Percentiles rank a stretch among this genome's conserved stretches.
Conservation (phyloP, 2,797 vertebrate species). For the Trematomus bernacchii region DNA sequence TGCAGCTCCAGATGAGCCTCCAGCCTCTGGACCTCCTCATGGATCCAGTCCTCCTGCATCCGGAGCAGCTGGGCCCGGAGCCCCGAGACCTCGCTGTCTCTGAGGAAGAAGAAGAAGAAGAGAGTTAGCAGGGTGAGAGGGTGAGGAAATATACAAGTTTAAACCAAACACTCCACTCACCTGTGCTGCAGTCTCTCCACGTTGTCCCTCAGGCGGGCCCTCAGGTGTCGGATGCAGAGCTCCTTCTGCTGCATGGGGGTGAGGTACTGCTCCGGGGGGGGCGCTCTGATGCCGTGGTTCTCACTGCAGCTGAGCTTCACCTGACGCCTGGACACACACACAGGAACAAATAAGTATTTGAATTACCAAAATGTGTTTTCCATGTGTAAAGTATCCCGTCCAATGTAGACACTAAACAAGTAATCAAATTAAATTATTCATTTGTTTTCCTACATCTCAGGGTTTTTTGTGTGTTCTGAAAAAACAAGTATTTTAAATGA, state of each 20-base stretch:
- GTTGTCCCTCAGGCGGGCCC: slow-evolving; percentile 92
- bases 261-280: slow-evolving; percentile 96
- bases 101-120: slow-evolving; percentile 58
- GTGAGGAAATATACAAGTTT: too few relatives aligned
- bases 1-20: slow-evolving; percentile 97
- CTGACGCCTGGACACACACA: slow-evolving; percentile 85
- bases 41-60: slow-evolving; percentile 99
- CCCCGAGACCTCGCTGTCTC: slow-evolving; percentile 94
- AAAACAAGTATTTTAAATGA: too few relatives aligned
- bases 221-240: slow-evolving; percentile 96
- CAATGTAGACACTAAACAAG: too few relatives aligned
- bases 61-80: slow-evolving; percentile 91
- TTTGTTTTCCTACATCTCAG: too few relatives aligned
- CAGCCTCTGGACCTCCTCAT: slow-evolving; percentile 97
- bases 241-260: slow-evolving; percentile 99
- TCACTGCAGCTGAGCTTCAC: slow-evolving; percentile 94
- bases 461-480: too few relatives aligned
- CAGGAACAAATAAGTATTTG: too few relatives aligned
- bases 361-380: too few relatives aligned
- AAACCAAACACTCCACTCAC: slow-evolving; percentile 73
- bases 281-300: slow-evolving; percentile 96
- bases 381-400: too few relatives aligned
- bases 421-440: too few relatives aligned
- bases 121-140: not conserved
- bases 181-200: slow-evolving; percentile 95